Evolutionary conservation across 2,888 invertebrate species (phyloP).

Genomic region (Dynastes grantii): DNA sequence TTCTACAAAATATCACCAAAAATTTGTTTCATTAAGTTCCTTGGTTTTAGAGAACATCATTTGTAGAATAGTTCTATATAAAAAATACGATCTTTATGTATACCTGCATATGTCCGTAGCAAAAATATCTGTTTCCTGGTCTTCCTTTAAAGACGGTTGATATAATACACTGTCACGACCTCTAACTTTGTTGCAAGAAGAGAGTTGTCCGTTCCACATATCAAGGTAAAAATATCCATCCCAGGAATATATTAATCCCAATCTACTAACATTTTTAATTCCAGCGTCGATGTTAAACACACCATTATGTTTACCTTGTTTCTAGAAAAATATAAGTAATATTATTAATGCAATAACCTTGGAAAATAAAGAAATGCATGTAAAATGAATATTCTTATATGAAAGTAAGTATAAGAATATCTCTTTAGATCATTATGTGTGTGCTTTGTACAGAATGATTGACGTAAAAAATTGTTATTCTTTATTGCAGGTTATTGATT

Average conservation of each 20-base stretch:
- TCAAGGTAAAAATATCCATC: conserved; percentile 61
- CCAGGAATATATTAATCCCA: conserved; percentile 73
- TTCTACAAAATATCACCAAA: too few species aligned
- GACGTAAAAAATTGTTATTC: too few species aligned
- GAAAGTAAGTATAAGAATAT: too few species aligned
- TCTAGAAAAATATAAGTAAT: conserved; percentile 69
- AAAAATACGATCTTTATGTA: neutral
- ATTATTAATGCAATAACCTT: conserved; percentile 3
- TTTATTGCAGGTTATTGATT: too few species aligned
- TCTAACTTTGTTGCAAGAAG: conserved; percentile 61
- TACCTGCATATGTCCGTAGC: conserved; percentile 55
- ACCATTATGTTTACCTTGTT: conserved; percentile 75
- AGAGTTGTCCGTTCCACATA: conserved; percentile 66
- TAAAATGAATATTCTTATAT: too few species aligned
- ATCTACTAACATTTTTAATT: conserved; percentile 69
- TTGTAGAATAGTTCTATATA: too few species aligned
- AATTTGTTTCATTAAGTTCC: too few species aligned
- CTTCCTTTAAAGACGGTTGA: conserved; percentile 53
- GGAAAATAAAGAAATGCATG: neutral
- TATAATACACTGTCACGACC: conserved; percentile 54
- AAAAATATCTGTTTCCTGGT: conserved; percentile 50
- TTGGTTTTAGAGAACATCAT: too few species aligned
- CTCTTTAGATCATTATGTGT: too few species aligned
- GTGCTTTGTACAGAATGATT: too few species aligned
- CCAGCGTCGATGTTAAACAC: conserved; percentile 76